A percentile compares a stretch with the other conserved stretches of the same genome.
Conservation (phyloP, 2,888 invertebrate genomes). For the Sphaeridia pumilis region DNA sequence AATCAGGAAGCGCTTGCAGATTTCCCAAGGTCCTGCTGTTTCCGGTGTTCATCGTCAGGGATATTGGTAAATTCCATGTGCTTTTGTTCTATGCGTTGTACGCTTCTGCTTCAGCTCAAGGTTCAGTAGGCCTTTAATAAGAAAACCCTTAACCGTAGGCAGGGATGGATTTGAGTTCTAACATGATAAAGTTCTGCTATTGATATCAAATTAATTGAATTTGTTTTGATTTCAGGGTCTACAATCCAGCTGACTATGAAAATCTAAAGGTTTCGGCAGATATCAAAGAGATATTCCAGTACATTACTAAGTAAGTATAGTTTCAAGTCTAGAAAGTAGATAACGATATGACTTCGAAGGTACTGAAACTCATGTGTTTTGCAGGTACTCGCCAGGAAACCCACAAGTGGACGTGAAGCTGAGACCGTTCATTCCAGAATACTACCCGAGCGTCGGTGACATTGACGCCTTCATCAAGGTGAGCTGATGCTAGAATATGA, state of each 20-base stretch:
- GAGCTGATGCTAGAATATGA: too few species aligned
- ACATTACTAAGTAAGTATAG: slow-evolving; percentile 69
- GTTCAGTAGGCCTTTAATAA: too few species aligned
- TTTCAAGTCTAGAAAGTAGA: too few species aligned
- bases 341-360: too few species aligned
- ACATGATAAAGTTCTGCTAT: too few species aligned
- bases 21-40: slow-evolving; percentile 9
- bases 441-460: slow-evolving; percentile 94
- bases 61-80: slow-evolving; percentile 9
- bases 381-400: slow-evolving; percentile 82
- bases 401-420: slow-evolving; percentile 80
- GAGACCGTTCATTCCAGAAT: slow-evolving; percentile 91
- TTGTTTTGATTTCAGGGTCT: slow-evolving; percentile 48
- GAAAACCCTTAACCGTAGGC: too few species aligned
- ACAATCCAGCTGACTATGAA: slow-evolving; percentile 73
- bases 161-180: too few species aligned
- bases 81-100: neutral
- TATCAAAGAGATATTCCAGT: slow-evolving; percentile 82
- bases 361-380: too few species aligned
- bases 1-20: slow-evolving; percentile 15
- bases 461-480: slow-evolving; percentile 97
- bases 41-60: slow-evolving; percentile 12
- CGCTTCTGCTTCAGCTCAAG: too few species aligned
- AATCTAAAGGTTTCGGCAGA: slow-evolving; percentile 69
- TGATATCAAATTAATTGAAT: too few species aligned